Conservation (phyloP, 2,113 vertebrate species). For the Raja brachyura region DNA sequence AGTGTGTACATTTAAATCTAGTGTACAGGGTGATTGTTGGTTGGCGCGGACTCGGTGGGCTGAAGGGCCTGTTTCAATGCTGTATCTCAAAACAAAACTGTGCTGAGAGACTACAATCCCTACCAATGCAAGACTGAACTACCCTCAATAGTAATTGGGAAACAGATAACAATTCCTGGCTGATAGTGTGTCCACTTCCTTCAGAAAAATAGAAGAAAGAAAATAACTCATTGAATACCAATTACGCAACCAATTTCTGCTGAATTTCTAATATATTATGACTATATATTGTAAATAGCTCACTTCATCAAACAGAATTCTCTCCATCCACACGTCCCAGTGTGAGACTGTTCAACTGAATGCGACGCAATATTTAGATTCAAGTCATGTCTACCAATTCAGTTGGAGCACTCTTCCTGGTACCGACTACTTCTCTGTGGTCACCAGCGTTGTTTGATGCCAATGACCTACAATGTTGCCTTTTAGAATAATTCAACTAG, state of each 20-base stretch:
- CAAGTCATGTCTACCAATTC: neutral
- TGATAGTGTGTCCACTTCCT: too few species aligned
- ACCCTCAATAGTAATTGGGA: too few species aligned
- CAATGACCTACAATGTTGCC: neutral
- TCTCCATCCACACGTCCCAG: neutral
- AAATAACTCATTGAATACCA: too few species aligned
- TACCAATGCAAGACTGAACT: too few species aligned
- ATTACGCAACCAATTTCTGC: neutral
- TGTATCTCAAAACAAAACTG: too few species aligned
- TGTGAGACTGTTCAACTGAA: neutral
- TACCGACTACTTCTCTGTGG: neutral
- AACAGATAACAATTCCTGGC: too few species aligned
- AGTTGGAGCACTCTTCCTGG: neutral
- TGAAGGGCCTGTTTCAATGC: too few species aligned
- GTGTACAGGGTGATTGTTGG: too few species aligned
- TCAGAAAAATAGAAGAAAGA: too few species aligned
- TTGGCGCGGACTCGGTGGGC: too few species aligned
- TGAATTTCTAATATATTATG: neutral
- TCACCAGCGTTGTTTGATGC: neutral
- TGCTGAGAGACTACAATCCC: too few species aligned
- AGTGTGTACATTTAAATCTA: too few species aligned
- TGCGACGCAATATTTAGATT: neutral
- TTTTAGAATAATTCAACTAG: neutral
- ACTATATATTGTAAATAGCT: neutral
- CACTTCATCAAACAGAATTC: neutral